A percentile compares a stretch with the other conserved stretches of the same genome.
Conservation (phyloP, 2,113 vertebrate species). For the Aegotheles bennettii region DNA sequence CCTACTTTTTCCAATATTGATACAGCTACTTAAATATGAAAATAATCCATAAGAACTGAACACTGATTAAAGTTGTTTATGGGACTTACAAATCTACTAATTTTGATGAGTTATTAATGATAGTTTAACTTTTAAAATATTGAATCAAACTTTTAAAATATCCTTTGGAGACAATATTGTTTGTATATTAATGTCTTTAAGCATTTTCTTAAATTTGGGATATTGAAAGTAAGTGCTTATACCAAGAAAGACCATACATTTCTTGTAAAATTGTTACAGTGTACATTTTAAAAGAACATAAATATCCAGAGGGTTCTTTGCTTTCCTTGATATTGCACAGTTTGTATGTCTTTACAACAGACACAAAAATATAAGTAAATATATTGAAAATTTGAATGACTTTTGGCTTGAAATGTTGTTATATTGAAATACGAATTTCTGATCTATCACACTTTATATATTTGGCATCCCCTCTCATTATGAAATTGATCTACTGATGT, state of each 20-base stretch:
- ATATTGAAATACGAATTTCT: slow-evolving; percentile 24
- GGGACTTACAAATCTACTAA: not conserved
- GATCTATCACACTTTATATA: not conserved
- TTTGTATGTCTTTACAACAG: not conserved
- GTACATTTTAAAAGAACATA: not conserved
- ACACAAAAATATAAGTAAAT: slow-evolving; percentile 6
- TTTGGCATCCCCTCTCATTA: not conserved
- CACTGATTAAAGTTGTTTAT: not conserved
- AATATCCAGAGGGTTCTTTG: not conserved
- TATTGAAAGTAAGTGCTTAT: not conserved
- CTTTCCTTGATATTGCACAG: not conserved
- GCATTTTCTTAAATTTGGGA: not conserved
- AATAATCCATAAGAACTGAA: not conserved
- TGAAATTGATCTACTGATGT: not conserved
- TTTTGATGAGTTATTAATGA: not conserved
- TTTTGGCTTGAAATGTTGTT: slow-evolving; percentile 25
- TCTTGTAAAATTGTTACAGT: not conserved
- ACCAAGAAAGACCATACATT: not conserved
- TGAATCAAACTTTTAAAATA: not conserved
- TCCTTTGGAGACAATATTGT: not conserved
- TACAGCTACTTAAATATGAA: not conserved
- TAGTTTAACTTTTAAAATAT: not conserved
- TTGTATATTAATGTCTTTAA: not conserved
- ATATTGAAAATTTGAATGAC: slow-evolving; percentile 28
- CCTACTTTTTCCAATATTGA: not conserved